phyloP scores from a whole-genome alignment of 2,797 vertebrate species.

The Pterois miles region DNA sequence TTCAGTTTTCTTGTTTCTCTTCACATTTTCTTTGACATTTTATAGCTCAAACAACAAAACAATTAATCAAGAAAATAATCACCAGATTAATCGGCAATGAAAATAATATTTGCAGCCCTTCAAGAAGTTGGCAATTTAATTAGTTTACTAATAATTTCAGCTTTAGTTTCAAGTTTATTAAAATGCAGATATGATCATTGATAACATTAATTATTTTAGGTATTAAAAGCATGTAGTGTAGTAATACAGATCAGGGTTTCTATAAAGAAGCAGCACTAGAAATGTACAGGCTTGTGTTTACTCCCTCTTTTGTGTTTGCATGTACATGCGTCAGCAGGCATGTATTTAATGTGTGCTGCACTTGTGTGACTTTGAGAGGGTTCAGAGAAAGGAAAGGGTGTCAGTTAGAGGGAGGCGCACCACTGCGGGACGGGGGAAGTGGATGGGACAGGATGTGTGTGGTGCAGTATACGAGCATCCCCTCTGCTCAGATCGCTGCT shows the following conservation, averaged over 20 bases:
- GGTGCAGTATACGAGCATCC: slow-evolving; percentile 82
- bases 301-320: not conserved
- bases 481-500: slow-evolving; percentile 80
- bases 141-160: not conserved
- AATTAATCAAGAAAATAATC: no score
- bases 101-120: no score
- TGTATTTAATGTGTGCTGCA: slow-evolving; percentile 10
- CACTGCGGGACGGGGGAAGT: slow-evolving; percentile 73
- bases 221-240: not conserved
- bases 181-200: not conserved
- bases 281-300: not conserved
- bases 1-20: no score
- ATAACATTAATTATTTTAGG: not conserved
- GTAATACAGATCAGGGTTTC: not conserved
- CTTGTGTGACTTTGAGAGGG: slow-evolving; percentile 52
- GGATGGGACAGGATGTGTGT: slow-evolving; percentile 78
- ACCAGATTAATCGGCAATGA: no score
- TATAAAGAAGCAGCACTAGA: not conserved
- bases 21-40: no score
- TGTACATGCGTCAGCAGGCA: slow-evolving; percentile 5
- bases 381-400: slow-evolving; percentile 48
- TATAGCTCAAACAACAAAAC: no score
- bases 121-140: not conserved
- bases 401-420: slow-evolving; percentile 66
- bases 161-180: not conserved